Evolutionary conservation across 2,888 invertebrate genomes (phyloP).

Genomic region (Drosophila paucipuncta): DNA sequence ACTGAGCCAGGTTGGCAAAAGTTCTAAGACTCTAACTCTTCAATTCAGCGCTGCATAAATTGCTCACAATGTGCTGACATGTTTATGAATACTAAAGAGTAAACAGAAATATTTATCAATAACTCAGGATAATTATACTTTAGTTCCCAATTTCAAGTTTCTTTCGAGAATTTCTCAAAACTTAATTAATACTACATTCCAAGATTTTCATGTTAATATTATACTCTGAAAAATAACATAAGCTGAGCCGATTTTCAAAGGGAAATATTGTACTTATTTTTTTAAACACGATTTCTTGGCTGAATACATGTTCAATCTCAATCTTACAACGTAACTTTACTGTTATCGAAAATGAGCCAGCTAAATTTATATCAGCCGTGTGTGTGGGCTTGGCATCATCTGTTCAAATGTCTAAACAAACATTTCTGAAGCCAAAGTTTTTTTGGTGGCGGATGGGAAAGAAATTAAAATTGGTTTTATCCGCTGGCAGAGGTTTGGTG

Average conservation of each 20-base stretch:
- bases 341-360: neutral
- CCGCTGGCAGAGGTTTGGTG: conserved; percentile 18
- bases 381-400: conserved; percentile 44
- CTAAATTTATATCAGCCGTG: conserved; percentile 41
- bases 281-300: neutral
- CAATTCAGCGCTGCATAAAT: neutral
- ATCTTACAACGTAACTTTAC: neutral
- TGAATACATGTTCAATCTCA: neutral
- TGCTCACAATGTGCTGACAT: neutral
- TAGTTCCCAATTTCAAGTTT: neutral
- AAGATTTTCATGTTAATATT: neutral
- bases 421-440: conserved; percentile 47
- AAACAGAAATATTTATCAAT: neutral
- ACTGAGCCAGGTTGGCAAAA: conserved; percentile 56
- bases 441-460: conserved; percentile 29
- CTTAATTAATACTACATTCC: no score
- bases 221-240: neutral
- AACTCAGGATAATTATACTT: neutral
- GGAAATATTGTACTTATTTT: neutral
- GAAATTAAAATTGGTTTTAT: conserved; percentile 73
- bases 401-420: conserved; percentile 53
- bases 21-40: neutral
- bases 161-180: neutral
- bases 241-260: neutral
- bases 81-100: conserved; percentile 8